phyloP scores from a whole-genome alignment of 2,888 invertebrate species.

The Drosophila subquinaria region DNA sequence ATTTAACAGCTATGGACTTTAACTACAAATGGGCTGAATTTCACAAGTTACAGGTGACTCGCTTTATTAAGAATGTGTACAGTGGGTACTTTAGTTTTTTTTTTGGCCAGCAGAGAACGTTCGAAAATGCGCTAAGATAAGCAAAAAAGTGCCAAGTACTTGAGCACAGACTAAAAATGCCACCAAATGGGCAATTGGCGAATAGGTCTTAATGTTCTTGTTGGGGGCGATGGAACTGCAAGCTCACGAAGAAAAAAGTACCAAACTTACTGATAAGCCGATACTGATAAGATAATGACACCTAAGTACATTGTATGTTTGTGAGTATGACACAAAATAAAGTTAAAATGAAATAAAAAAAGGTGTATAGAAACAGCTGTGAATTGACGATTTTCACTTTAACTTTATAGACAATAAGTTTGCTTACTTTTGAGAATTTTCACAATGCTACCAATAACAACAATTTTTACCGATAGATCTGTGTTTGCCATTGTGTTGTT shows the following conservation, averaged over 20 bases:
- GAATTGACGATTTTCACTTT: constrained; percentile 13
- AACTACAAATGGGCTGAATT: constrained; percentile 12
- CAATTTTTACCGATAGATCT: constrained; percentile 32
- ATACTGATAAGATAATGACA: constrained; percentile 45
- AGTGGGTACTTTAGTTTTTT: constrained; percentile 21
- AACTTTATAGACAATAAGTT: not conserved
- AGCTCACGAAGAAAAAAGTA: constrained; percentile 37
- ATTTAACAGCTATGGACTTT: not conserved
- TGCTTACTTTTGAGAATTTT: constrained; percentile 7
- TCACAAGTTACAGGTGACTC: constrained; percentile 50
- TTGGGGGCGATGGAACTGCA: constrained; percentile 43
- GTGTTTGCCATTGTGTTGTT: constrained; percentile 38
- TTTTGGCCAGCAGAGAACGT: constrained; percentile 28
- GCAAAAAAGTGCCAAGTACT: constrained; percentile 54
- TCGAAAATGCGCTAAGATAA: constrained; percentile 71
- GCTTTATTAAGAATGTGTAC: constrained; percentile 30
- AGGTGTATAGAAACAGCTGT: constrained; percentile 4
- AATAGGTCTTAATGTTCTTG: constrained; percentile 49
- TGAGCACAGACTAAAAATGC: constrained; percentile 23
- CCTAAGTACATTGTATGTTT: not conserved
- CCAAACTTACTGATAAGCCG: constrained; percentile 31
- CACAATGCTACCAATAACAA: constrained; percentile 19
- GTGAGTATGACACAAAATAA: not conserved
- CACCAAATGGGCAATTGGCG: constrained; percentile 44
- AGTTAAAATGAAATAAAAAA: not conserved